Percentiles rank a stretch among this genome's conserved stretches.
These are phyloP conservation scores for Oncopodura yosiiana DNA, from an alignment of 1,140 invertebrate genomes.

Conservation along the genomic window DNA sequence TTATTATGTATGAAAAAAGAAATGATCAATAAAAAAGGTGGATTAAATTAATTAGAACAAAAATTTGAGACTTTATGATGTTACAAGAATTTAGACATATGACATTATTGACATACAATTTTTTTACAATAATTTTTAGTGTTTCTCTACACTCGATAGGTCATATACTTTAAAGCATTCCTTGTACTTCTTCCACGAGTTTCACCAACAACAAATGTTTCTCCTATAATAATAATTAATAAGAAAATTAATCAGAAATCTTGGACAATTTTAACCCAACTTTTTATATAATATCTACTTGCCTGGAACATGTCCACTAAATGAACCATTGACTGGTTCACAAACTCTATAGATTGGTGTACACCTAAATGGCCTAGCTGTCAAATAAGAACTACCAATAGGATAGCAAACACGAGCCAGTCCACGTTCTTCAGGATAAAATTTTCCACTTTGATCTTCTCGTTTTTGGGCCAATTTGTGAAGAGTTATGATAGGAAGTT, in stretches of 20 bases:
- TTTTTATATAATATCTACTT: conserved; percentile 11
- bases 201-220: conserved; percentile 26
- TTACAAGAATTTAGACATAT: no score
- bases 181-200: conserved; percentile 24
- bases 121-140: no score
- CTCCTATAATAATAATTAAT: conserved; percentile 27
- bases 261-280: not conserved
- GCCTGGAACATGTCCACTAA: conserved; percentile 2
- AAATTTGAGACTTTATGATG: no score
- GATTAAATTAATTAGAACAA: no score
- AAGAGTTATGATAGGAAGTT: conserved; percentile 28
- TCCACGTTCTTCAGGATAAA: conserved; percentile 28
- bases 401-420: conserved; percentile 33
- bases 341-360: conserved; percentile 28
- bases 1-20: no score
- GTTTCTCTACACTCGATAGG: conserved; percentile 22
- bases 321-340: conserved; percentile 14
- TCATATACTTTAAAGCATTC: conserved; percentile 33
- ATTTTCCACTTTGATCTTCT: conserved; percentile 26
- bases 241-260: not conserved
- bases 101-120: no score
- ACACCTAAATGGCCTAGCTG: conserved; percentile 29
- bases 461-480: conserved; percentile 27
- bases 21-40: no score
- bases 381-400: conserved; percentile 28